Evolutionary conservation across 2,113 vertebrate species (phyloP).

Genomic region (Hemiprocne comata): DNA sequence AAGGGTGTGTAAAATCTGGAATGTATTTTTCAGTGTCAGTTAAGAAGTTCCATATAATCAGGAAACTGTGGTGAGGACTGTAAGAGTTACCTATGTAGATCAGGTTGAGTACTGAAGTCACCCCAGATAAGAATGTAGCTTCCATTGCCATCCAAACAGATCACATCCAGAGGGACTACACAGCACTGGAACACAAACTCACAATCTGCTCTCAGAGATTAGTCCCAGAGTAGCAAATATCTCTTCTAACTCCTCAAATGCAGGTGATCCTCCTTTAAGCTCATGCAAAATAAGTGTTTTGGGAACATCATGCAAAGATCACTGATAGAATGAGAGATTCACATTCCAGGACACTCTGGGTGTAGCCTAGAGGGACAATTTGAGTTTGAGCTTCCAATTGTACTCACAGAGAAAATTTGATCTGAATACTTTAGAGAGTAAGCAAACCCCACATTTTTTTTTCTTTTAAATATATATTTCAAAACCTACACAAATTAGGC

Average conservation of each 20-base stretch:
- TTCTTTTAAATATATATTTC: neutral
- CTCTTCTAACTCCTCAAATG: neutral
- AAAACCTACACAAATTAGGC: neutral
- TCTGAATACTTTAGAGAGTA: neutral
- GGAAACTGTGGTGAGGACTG: neutral
- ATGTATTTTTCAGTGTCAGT: neutral
- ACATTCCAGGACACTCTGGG: constrained; percentile 17
- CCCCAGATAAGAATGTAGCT: neutral
- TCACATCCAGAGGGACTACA: neutral
- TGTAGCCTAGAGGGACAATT: constrained; percentile 20
- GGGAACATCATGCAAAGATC: constrained; percentile 36
- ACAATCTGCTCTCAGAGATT: neutral
- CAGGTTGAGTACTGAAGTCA: neutral
- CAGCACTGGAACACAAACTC: neutral
- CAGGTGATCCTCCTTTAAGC: neutral
- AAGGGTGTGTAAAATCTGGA: constrained; percentile 28
- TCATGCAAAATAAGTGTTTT: constrained; percentile 28
- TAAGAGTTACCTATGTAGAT: neutral
- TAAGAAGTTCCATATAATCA: neutral
- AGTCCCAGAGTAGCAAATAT: neutral
- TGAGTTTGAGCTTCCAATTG: neutral
- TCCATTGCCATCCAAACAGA: neutral
- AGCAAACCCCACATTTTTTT: neutral
- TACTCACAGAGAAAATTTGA: neutral
- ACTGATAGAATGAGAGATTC: neutral